Evolutionary conservation across 2,797 vertebrate species (phyloP), one percentile per base, ranked within the genome.

Genomic region (Sebastes miniatus): DNA sequence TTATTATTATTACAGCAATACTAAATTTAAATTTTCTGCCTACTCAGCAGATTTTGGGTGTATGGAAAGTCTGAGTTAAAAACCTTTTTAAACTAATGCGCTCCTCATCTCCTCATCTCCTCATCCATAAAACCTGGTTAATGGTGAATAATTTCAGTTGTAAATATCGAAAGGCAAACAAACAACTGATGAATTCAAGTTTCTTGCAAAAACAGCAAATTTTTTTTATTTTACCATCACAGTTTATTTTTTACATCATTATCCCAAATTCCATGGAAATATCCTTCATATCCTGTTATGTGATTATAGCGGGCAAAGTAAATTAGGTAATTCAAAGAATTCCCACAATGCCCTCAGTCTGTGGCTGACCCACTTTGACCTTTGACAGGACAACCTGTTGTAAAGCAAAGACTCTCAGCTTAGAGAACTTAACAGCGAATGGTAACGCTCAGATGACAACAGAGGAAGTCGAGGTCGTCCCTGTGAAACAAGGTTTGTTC

Each of bases 381-480:
- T 74, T 63, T 79, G 10, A 32, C 84, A 96, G 95, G 78, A 36
- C 94, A 66, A 89, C 74, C 39, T 96, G 94, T 86, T 86, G 92
- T 20, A 71, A 77, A 52, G 74, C 77, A 4, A 66, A 43, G 31
- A 8, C 65, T n/a, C 66, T n/a, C 56, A 83, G 8, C 2, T 18
- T 47, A 11, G 81, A 89, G 50, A 70, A 31, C 11, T 12, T 18
- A 29, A 24, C 18, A 4, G 57, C 31, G 6, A 75, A 77, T 50
- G 18, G 47, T 50, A 50, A 50, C 16, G 7, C 47, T 50, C 47
- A 50, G 47, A 50, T 50, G 47, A 50, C 47, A 8, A 50, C 47
- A 20, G 47, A 50, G 47, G 47, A 50, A 50, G 47, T 50, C 47
- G 3, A 50, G 47, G 47, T 8, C 7, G 7, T 50, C 47, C 47